phyloP scores from a whole-genome alignment of 2,797 vertebrate species.

The Onychomys leucogaster region DNA sequence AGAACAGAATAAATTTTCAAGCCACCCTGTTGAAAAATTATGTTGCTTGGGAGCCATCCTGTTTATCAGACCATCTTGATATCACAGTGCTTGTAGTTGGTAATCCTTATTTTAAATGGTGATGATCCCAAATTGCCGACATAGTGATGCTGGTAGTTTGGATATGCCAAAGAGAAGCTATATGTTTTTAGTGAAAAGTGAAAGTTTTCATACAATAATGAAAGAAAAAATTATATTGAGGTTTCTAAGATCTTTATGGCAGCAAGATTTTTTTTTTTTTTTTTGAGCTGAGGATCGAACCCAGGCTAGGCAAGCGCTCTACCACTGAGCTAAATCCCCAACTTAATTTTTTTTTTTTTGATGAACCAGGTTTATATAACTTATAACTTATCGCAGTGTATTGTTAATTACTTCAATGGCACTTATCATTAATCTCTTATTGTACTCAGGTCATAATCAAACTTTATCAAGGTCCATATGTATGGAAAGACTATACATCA shows the following conservation, averaged over 20 bases:
- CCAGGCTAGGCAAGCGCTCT: no score
- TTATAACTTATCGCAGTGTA: background rate
- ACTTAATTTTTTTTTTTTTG: background rate
- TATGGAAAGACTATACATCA: background rate
- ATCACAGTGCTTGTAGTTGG: background rate
- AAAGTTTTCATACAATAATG: background rate
- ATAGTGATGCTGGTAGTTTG: background rate
- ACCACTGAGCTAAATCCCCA: no score
- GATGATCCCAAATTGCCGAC: background rate
- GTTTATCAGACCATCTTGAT: background rate
- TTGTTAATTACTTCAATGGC: background rate
- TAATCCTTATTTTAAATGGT: background rate
- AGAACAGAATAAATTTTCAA: background rate
- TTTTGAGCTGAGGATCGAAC: no score
- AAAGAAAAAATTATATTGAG: background rate
- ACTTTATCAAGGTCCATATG: background rate
- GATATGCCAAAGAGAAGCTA: background rate
- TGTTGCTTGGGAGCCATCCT: background rate
- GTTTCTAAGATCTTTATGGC: background rate
- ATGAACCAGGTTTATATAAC: background rate
- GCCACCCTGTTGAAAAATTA: background rate
- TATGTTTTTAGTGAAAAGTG: background rate
- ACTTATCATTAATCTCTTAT: background rate
- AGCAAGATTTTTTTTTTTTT: background rate
- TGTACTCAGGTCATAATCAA: background rate